A percentile compares a stretch with the other conserved stretches of the same genome.
phyloP scores from a whole-genome alignment of 2,888 invertebrate species.

The Acanthoscelides obtectus region DNA sequence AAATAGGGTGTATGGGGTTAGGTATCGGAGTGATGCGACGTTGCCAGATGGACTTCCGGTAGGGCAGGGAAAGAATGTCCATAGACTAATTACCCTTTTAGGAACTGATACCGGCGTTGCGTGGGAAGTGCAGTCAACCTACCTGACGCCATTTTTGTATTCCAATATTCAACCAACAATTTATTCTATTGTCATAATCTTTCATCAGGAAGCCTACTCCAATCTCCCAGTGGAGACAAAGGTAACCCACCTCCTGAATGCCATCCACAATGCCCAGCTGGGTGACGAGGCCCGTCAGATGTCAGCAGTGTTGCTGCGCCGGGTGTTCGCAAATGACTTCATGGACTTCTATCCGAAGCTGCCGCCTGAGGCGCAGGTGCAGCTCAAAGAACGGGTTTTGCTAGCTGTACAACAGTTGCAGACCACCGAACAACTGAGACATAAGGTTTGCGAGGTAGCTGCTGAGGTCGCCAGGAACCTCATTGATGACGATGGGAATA shows the following conservation, averaged over 20 bases:
- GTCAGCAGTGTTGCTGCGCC: slow-evolving; percentile 90
- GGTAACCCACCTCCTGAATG: slow-evolving; percentile 75
- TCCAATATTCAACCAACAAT: too few species aligned
- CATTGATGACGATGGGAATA: slow-evolving; percentile 92
- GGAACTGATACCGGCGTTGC: too few species aligned
- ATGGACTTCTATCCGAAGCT: slow-evolving; percentile 87
- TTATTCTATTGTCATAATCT: too few species aligned
- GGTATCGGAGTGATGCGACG: too few species aligned
- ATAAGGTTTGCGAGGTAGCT: slow-evolving; percentile 92
- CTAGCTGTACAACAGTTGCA: slow-evolving; percentile 81
- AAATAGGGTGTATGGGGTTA: too few species aligned
- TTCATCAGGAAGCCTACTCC: slow-evolving; percentile 76
- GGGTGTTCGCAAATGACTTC: slow-evolving; percentile 86
- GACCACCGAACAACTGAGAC: slow-evolving; percentile 67
- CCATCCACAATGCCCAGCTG: slow-evolving; percentile 72
- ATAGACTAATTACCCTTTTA: too few species aligned
- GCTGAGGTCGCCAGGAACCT: slow-evolving; percentile 94
- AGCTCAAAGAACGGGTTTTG: slow-evolving; percentile 83
- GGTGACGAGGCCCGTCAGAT: slow-evolving; percentile 83
- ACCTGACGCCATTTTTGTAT: too few species aligned
- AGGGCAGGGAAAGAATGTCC: too few species aligned
- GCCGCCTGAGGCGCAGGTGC: slow-evolving; percentile 74
- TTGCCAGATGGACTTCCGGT: too few species aligned
- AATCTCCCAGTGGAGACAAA: slow-evolving; percentile 77
- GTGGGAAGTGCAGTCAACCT: too few species aligned